Conservation (phyloP, 2,797 vertebrate genomes). For the Sebastolobus altivelis region DNA sequence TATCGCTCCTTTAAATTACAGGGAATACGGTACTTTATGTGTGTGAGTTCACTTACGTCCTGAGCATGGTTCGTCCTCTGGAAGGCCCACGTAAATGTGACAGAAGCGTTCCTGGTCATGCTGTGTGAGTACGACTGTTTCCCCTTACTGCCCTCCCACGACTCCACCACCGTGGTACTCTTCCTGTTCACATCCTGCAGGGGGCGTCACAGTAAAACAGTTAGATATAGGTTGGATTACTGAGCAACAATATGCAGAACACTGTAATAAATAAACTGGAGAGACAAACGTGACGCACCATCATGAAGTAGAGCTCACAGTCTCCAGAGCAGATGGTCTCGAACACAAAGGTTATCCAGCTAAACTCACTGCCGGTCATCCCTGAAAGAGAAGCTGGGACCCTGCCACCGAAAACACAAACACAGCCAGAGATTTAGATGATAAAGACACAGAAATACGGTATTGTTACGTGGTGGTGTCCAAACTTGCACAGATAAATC, state of each 20-base stretch:
- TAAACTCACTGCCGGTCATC: conserved; percentile 90
- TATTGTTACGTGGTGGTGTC: background rate
- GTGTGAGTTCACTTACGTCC: conserved; percentile 86
- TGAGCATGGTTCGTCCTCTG: conserved; percentile 93
- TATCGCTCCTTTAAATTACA: background rate
- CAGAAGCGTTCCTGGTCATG: conserved; percentile 92
- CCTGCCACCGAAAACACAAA: conserved; percentile 73
- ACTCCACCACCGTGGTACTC: conserved; percentile 96
- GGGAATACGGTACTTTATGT: background rate
- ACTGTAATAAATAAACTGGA: background rate
- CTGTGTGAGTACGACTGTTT: conserved; percentile 93
- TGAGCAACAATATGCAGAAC: background rate
- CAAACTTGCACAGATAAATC: background rate
- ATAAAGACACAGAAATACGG: background rate
- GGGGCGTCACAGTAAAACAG: conserved; percentile 23
- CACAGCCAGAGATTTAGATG: background rate
- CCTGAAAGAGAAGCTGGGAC: conserved; percentile 92
- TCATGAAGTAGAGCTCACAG: conserved; percentile 98
- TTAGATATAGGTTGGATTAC: background rate
- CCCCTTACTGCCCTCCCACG: conserved; percentile 93
- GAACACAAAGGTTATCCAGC: conserved; percentile 94
- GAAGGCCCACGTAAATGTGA: conserved; percentile 97
- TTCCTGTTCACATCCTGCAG: conserved; percentile 93
- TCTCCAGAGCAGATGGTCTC: conserved; percentile 94
- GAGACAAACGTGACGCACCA: conserved; percentile 81